These are phyloP conservation scores for Psittacus erithacus DNA, from an alignment of 2,113 vertebrate genomes.

Conservation along the genomic window DNA sequence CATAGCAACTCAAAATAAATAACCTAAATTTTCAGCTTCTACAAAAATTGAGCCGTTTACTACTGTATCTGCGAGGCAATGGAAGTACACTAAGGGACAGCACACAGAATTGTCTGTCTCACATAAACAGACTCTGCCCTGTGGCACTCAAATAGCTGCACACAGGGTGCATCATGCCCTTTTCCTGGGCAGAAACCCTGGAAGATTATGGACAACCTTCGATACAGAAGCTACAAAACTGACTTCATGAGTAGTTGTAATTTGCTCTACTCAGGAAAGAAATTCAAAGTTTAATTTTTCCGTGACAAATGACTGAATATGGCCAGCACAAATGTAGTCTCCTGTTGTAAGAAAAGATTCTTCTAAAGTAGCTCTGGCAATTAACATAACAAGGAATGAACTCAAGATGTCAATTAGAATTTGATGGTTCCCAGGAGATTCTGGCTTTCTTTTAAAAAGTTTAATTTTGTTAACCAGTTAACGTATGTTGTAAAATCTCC, in stretches of 20 bases:
- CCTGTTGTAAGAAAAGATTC: not conserved
- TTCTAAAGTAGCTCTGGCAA: constrained; percentile 46
- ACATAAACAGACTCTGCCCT: not conserved
- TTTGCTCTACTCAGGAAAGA: not conserved
- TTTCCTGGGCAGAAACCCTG: not conserved
- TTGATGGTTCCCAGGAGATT: constrained; percentile 8
- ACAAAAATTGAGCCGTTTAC: not conserved
- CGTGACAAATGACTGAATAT: not conserved
- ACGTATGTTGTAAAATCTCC: not conserved
- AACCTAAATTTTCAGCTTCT: not conserved
- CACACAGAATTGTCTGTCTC: not conserved
- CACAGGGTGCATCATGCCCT: not conserved
- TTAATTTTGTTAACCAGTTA: constrained; percentile 9
- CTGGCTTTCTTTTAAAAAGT: not conserved
- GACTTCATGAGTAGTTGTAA: not conserved
- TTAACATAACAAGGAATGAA: constrained; percentile 47
- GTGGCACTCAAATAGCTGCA: not conserved
- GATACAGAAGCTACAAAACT: not conserved
- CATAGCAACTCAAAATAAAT: not conserved
- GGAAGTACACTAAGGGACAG: not conserved
- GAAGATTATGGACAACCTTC: not conserved
- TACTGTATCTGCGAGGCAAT: not conserved
- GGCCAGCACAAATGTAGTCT: not conserved
- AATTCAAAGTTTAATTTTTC: not conserved
- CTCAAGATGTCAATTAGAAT: not conserved